Evolutionary conservation across 2,113 vertebrate genomes (phyloP).

Genomic region (Barnardius zonarius): DNA sequence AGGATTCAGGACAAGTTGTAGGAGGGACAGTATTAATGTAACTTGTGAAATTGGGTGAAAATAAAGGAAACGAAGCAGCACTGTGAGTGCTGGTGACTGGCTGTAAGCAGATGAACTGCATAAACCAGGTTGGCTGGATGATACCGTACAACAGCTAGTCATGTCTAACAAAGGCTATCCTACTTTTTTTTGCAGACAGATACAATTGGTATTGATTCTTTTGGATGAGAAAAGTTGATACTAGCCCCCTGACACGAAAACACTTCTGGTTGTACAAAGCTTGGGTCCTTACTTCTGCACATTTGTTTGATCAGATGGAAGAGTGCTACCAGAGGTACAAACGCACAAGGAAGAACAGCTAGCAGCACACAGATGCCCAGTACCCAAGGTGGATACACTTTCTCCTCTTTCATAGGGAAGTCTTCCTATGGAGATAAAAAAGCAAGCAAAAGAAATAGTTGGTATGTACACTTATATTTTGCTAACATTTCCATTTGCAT

Average conservation of each 20-base stretch:
- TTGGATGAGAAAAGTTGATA: background rate
- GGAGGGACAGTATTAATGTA: background rate
- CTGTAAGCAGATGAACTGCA: background rate
- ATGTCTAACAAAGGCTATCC: background rate
- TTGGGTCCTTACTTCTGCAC: background rate
- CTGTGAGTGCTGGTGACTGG: background rate
- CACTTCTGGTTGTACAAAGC: background rate
- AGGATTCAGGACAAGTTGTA: background rate
- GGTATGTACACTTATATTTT: background rate
- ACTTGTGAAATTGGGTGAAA: background rate
- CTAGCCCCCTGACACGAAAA: background rate
- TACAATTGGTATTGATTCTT: background rate
- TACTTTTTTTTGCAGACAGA: background rate
- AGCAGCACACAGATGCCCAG: slow-evolving; percentile 76
- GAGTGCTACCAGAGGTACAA: slow-evolving; percentile 76
- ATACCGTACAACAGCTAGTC: background rate
- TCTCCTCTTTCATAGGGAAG: slow-evolving; percentile 78
- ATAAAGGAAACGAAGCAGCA: background rate
- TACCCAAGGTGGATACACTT: slow-evolving; percentile 82
- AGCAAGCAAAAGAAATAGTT: background rate
- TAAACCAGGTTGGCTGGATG: background rate
- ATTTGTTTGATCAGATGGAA: slow-evolving; percentile 47
- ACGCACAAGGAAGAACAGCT: slow-evolving; percentile 67
- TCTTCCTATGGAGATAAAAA: slow-evolving; percentile 61
- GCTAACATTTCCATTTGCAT: background rate